Evolutionary conservation across 2,797 vertebrate genomes (phyloP).

Genomic region (Cyprinella venusta): DNA sequence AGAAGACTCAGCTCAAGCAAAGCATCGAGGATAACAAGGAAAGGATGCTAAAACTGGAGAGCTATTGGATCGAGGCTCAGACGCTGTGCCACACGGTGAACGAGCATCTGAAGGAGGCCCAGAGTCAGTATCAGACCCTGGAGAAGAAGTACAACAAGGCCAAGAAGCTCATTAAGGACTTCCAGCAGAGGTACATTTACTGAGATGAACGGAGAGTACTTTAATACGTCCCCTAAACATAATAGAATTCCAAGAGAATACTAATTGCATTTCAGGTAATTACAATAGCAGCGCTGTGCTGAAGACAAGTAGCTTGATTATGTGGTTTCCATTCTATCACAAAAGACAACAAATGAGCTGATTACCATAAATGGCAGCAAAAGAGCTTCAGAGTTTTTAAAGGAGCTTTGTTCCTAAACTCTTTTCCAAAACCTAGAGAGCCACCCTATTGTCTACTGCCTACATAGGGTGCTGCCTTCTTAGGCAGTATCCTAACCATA

Average conservation of each 20-base stretch:
- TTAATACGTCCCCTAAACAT: background rate
- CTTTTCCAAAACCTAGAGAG: background rate
- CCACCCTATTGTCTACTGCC: background rate
- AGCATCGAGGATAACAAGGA: conserved; percentile 99
- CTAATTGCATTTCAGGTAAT: conserved; percentile 30
- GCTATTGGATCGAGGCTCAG: conserved; percentile 99
- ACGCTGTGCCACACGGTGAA: conserved; percentile 97
- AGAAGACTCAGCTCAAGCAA: conserved; percentile 94
- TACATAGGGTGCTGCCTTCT: background rate
- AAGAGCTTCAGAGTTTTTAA: background rate
- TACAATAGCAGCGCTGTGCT: background rate
- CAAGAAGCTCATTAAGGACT: conserved; percentile 99
- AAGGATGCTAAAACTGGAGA: conserved; percentile 96
- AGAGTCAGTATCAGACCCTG: conserved; percentile 93
- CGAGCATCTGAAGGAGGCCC: conserved; percentile 97
- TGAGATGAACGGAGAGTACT: background rate
- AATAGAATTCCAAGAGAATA: background rate
- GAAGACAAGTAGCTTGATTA: conserved; percentile 28
- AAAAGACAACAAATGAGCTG: conserved; percentile 27
- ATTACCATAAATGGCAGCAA: conserved; percentile 19
- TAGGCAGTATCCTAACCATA: background rate
- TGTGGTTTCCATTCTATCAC: background rate
- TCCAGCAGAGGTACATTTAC: conserved; percentile 90
- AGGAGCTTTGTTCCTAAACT: background rate
- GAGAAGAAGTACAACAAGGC: conserved; percentile 99